Evolutionary conservation across 2,888 invertebrate species (phyloP), one percentile per base, ranked within the genome.

Genomic region (Piscicola geometra): DNA sequence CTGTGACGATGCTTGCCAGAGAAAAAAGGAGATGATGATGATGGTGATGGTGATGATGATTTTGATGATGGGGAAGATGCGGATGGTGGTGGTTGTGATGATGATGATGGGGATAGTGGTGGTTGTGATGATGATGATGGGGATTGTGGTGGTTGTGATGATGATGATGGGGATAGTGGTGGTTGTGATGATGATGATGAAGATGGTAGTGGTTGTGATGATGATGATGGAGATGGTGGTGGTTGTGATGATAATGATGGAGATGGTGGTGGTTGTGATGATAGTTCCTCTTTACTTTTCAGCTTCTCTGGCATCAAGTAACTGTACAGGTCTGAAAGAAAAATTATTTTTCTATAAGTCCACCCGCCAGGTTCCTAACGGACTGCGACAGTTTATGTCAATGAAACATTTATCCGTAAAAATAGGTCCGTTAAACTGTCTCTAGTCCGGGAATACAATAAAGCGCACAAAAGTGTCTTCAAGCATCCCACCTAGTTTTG

Each of bases 11-110:
- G 28, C 15, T 5, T 33, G 1, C 25, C 21, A 1, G 69, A 69
- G n/a, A 15, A 67, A 12, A 67, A 67, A 5, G 32, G 67, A 28
- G 67, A 67, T 67, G 67, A 67, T 67, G 67, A 15, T n/a, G 67
- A 30, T n/a, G 64, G 30, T 30, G 64, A 64, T 30, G 64, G 21
- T 12, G 64, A 28, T 12, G 64, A n/a, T 12, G 64, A n/a, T 3
- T 64, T 5, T 12, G 64, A 64, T 12, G 64, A 28, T 5, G 64
- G 21, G n/a, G n/a, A n/a, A n/a, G n/a, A n/a, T n/a, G n/a, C n/a
- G 21, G 9, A 64, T 12, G 64, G 30, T 3, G 9, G 5, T 64
- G n/a, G 9, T 64, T 5, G 21, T 28, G 64, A 9, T 28, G n/a
- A 28, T 67, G 67, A 32, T 67, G 30, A 30, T 15, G 30, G 32